A percentile compares a stretch with the other conserved stretches of the same genome.
Conservation (phyloP, 2,113 vertebrate species). For the Scomber japonicus region DNA sequence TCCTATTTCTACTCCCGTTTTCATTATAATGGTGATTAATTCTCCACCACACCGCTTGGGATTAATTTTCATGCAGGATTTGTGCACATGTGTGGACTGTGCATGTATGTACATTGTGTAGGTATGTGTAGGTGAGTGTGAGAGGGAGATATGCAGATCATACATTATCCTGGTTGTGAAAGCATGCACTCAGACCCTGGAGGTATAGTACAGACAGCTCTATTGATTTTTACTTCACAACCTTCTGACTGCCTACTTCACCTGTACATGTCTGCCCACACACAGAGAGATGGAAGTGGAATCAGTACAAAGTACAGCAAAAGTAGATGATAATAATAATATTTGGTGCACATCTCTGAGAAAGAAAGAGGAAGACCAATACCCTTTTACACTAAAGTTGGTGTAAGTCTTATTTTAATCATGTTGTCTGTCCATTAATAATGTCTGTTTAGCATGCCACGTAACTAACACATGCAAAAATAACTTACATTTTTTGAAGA, state of each 20-base stretch:
- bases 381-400: not conserved
- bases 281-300: not conserved
- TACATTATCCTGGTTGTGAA: constrained; percentile 24
- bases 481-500: not conserved
- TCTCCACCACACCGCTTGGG: not conserved
- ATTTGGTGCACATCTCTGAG: not conserved
- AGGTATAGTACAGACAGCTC: constrained; percentile 8
- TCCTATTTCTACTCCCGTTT: constrained; percentile 4
- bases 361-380: not conserved
- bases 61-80: constrained; percentile 7
- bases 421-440: not conserved
- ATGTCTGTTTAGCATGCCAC: not conserved
- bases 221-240: constrained; percentile 32
- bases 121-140: not conserved
- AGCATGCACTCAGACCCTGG: constrained; percentile 11
- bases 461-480: not conserved
- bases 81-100: not conserved
- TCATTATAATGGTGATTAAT: constrained; percentile 32
- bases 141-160: constrained; percentile 17
- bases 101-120: not conserved
- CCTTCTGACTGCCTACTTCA: constrained; percentile 22
- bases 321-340: not conserved
- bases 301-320: not conserved
- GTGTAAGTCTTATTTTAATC: not conserved
- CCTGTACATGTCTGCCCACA: constrained; percentile 10